Base-by-base conservation (phyloP, 2,888 invertebrate genomes). In the Allophyes oxyacanthae region DNA sequence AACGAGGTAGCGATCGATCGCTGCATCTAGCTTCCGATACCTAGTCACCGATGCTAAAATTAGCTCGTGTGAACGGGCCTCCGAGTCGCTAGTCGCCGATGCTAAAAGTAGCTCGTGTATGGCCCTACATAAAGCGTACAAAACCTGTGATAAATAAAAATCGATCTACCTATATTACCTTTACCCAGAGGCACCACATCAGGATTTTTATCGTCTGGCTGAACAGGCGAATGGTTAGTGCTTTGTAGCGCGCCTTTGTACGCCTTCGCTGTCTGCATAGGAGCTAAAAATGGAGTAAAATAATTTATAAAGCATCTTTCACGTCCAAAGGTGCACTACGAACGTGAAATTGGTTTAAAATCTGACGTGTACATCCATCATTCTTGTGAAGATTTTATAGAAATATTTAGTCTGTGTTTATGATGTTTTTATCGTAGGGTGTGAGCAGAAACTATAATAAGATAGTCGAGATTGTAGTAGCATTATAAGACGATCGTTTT, bases 141-240 rank as follows among this genome's bases (percentile, higher is more conserved):
- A 55, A 63, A 63, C 44, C 41, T 45, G 56, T 49, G 52, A 63
- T 66, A 64, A 52, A 69, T 68, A 69, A 26, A 68, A 69, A 56
- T 69, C 64, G 52, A 64, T 66, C 38, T 68, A 66, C 61, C 68
- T 65, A 64, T 52, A 64, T 66, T 94, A 97, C 98, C 97, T 96
- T 97, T 97, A 85, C 97, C 97, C 75, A 97, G 96, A 26, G 98
- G 98, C 60, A 98, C 97, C 68, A 98, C 97, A 86, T 98, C 98
- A 26, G 98, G 98, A 94, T 98, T 98, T 87, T 96, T 97, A 89
- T 98, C 98, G 83, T 98, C 98, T 78, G 97, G 96, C 83, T 97
- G 95, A 82, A 97, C 96, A 14, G 96, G 94, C 8, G 94, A 92
- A 74, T 92, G 91, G 77, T 88, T 89, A 9, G 82, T 79, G 77